Conservation (phyloP, 2,888 invertebrate species). For the Philaethria dido region DNA sequence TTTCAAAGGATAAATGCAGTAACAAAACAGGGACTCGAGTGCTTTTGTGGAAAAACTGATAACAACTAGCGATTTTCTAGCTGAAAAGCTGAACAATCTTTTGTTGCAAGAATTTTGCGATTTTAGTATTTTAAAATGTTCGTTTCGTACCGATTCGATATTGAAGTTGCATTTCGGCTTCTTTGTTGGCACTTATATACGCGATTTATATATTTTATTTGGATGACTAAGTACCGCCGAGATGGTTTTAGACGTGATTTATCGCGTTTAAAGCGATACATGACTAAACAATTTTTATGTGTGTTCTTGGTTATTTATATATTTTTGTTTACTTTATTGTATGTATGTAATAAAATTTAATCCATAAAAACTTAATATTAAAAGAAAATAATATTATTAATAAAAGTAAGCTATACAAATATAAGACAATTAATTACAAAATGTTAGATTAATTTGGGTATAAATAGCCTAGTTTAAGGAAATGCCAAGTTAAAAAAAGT, state of each 20-base stretch:
- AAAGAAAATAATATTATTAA: too few relatives aligned
- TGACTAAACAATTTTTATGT: neutral
- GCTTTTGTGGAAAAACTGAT: conserved; percentile 28
- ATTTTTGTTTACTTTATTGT: neutral
- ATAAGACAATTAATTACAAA: too few relatives aligned
- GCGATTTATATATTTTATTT: conserved; percentile 20
- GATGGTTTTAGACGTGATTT: neutral
- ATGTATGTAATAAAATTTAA: too few relatives aligned
- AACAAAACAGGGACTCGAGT: conserved; percentile 21
- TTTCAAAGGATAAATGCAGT: conserved; percentile 18
- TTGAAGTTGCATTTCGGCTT: conserved; percentile 19
- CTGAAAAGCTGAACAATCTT: conserved; percentile 15
- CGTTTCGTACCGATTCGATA: conserved; percentile 16
- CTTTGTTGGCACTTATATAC: conserved; percentile 16
- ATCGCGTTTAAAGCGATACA: neutral
- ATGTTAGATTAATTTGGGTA: too few relatives aligned
- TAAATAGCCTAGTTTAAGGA: too few relatives aligned
- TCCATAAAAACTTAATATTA: too few relatives aligned
- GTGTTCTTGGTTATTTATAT: neutral
- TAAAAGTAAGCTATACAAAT: too few relatives aligned
- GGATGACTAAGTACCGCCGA: neutral
- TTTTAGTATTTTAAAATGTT: conserved; percentile 22
- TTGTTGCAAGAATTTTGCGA: conserved; percentile 15
- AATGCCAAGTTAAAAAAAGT: too few relatives aligned
- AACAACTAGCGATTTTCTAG: conserved; percentile 14